A percentile compares a stretch with the other conserved stretches of the same genome.
phyloP scores from a whole-genome alignment of 2,888 invertebrate genomes.

The Brachycybe producta region DNA sequence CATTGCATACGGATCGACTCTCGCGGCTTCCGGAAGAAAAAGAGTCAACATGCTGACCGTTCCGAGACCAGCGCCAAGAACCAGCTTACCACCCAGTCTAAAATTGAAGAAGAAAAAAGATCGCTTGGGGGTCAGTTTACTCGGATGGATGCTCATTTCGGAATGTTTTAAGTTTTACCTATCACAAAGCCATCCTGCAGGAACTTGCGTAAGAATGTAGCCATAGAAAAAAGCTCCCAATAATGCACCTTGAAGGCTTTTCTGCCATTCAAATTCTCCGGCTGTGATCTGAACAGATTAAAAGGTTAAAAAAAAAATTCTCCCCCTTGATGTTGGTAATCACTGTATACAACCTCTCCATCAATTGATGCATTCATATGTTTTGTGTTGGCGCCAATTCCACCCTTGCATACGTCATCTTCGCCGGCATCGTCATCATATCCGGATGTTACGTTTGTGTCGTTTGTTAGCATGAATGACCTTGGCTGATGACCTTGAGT shows the following conservation, averaged over 20 bases:
- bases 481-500: no score
- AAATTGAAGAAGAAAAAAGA: constrained; percentile 24
- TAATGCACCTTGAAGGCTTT: constrained; percentile 39
- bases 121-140: constrained; percentile 36
- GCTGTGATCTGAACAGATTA: no score
- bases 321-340: no score
- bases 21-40: constrained; percentile 37
- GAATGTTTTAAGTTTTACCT: constrained; percentile 10
- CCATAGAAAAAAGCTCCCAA: constrained; percentile 44
- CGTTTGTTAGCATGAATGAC: no score
- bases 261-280: constrained; percentile 43
- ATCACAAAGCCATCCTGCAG: constrained; percentile 25
- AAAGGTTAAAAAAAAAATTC: no score
- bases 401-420: no score
- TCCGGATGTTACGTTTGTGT: no score
- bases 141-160: constrained; percentile 26
- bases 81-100: constrained; percentile 33
- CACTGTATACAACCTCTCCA: no score
- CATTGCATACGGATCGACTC: constrained; percentile 32
- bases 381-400: no score
- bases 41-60: constrained; percentile 36
- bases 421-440: no score
- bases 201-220: constrained; percentile 33
- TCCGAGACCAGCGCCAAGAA: constrained; percentile 32
- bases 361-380: no score